Base-by-base conservation (phyloP, 2,888 invertebrate genomes). In the Diplolepis rosae region DNA sequence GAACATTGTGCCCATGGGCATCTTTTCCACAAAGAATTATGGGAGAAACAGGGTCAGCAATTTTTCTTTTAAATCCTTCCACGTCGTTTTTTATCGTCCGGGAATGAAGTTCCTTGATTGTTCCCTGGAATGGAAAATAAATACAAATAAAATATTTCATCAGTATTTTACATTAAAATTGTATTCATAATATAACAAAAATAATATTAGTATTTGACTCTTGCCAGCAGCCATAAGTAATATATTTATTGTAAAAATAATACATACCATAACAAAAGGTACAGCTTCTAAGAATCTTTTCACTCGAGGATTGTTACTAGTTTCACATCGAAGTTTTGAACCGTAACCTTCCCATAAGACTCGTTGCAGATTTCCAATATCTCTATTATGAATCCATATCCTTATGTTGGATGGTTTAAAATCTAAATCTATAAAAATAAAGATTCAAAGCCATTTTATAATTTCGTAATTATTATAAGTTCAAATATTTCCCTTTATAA, bases 341-440 rank as follows among this genome's bases (percentile, higher is more conserved):
- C 97, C 98, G 84, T 97, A 95, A 0, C 98, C 97, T 83, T 95
- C 95, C 95, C 97, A 95, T 67, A 97, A 91, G 4, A 97, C 95
- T 84, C 95, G 94, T 89, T 97, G 96, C 81, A 97, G 90, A 80
- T 95, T 94, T 66, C 92, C 93, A 87, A 97, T 92, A 89, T 97
- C 96, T 88, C 95, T 93, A 89, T 97, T 97, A 89, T 97, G 96
- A 82, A 97, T 96, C 98, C 98, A 98, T 90, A 97, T 97, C 80
- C 97, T 91, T 77, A 98, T 97, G 85, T 96, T 97, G 78, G 97
- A 95, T 71, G 95, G 92, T 83, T 94, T 95, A 82, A 96, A 93
- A 84, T 94, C 94, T 86, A 95, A 90, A 87, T 92, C 95, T 95
- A 89, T 18, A 79, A 81, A 72, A 50, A 45, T 5, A 18, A n/a